These are phyloP conservation scores for Halictus rubicundus DNA, from an alignment of 1,140 invertebrate genomes.

Conservation along the genomic window DNA sequence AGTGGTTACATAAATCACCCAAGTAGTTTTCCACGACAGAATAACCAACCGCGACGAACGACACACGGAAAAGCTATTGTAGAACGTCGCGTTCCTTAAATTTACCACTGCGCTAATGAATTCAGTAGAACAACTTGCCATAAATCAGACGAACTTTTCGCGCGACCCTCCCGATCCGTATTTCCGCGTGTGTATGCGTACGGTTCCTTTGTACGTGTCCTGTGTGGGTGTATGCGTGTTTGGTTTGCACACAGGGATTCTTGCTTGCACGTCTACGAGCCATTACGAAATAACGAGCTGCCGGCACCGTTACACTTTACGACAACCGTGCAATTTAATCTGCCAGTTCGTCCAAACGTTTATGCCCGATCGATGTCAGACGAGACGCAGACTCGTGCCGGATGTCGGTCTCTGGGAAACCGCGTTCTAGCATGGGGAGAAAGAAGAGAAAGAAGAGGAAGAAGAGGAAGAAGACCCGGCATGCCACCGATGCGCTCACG, in stretches of 20 bases:
- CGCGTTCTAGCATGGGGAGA: neutral
- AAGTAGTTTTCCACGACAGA: neutral
- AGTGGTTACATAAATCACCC: no score
- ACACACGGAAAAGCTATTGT: neutral
- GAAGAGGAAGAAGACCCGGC: neutral
- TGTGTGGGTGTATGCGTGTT: neutral
- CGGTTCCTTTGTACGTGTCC: neutral
- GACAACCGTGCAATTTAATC: slow-evolving; percentile 50
- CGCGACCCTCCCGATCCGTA: neutral
- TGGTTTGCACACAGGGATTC: neutral
- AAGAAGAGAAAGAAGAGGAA: neutral
- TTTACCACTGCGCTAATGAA: slow-evolving; percentile 11
- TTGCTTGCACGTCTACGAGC: slow-evolving; percentile 13
- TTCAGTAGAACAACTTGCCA: slow-evolving; percentile 1
- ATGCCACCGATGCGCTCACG: no score
- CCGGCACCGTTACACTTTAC: slow-evolving; percentile 52
- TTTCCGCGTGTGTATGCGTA: slow-evolving; percentile 4
- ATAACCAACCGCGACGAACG: neutral
- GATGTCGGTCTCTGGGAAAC: neutral
- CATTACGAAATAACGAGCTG: slow-evolving; percentile 56
- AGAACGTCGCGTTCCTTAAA: neutral
- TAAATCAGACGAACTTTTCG: slow-evolving; percentile 17
- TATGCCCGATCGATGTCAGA: slow-evolving; percentile 48
- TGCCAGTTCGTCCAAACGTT: slow-evolving; percentile 18
- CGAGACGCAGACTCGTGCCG: neutral